Evolutionary conservation across 1,140 invertebrate species (phyloP).

Genomic region (Anastrepha obliqua): DNA sequence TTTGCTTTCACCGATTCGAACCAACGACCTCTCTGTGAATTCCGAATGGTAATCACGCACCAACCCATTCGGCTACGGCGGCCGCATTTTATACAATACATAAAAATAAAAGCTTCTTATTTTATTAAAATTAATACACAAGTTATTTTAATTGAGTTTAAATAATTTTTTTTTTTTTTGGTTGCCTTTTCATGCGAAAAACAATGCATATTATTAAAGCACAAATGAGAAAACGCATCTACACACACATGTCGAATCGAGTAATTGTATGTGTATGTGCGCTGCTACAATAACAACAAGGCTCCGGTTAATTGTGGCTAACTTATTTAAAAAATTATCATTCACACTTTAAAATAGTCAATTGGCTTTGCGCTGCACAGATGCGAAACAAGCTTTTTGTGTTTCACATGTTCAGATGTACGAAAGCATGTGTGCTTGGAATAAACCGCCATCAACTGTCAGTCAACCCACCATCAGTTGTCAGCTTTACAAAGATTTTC

Average conservation of each 20-base stretch:
- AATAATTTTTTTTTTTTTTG: too few species aligned
- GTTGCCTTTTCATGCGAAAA: too few species aligned
- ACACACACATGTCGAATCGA: neutral
- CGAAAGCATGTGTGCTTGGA: neutral
- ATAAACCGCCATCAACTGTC: neutral
- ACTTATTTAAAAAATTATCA: neutral
- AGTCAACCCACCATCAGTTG: neutral
- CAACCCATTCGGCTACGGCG: too few species aligned
- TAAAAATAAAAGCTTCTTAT: too few species aligned
- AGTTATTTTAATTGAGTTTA: too few species aligned
- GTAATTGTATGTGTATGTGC: neutral
- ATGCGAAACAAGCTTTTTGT: neutral
- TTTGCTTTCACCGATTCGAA: too few species aligned
- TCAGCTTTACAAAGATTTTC: neutral
- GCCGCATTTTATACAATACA: too few species aligned
- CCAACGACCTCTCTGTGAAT: too few species aligned
- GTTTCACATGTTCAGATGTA: constrained; percentile 29
- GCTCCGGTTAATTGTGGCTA: neutral
- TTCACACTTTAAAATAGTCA: neutral
- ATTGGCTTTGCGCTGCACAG: neutral
- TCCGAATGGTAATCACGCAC: too few species aligned
- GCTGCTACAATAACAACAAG: neutral
- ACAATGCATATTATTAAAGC: neutral
- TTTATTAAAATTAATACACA: too few species aligned
- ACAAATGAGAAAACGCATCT: too few species aligned